Percentiles rank a stretch among this genome's conserved stretches.
phyloP scores from a whole-genome alignment of 1,140 invertebrate genomes.

The Anastrepha obliqua region DNA sequence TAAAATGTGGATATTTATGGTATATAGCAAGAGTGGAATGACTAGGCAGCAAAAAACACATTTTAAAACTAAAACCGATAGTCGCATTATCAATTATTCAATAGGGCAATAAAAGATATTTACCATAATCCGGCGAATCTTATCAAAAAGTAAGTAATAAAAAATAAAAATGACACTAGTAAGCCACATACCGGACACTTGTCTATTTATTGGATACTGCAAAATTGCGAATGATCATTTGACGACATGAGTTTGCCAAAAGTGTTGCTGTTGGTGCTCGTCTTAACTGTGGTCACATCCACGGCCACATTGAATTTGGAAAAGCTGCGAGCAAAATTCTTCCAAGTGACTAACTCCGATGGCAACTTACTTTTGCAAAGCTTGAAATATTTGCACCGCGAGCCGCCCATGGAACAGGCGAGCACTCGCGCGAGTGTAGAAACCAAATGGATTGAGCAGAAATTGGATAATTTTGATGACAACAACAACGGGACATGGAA shows the following conservation, averaged over 20 bases:
- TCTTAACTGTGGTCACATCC: neutral
- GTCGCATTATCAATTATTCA: too few species aligned
- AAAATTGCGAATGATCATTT: constrained; percentile 25
- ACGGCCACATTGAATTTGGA: constrained; percentile 7
- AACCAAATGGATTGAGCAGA: constrained; percentile 69
- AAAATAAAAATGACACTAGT: neutral
- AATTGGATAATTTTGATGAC: constrained; percentile 83
- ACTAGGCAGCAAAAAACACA: too few species aligned
- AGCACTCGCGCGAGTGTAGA: constrained; percentile 48
- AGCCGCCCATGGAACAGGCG: constrained; percentile 60
- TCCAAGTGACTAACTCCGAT: neutral
- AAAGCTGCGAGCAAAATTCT: constrained; percentile 2
- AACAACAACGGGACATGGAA: constrained; percentile 79
- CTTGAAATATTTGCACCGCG: constrained; percentile 63
- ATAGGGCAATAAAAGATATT: neutral
- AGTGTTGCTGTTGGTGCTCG: constrained; percentile 30
- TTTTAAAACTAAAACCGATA: too few species aligned
- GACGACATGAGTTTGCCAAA: constrained; percentile 35
- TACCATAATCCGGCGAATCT: neutral
- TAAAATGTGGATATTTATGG: too few species aligned
- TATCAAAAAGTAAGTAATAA: neutral
- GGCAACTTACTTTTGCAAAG: constrained; percentile 55
- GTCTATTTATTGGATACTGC: neutral
- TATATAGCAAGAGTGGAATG: too few species aligned
- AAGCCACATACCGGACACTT: neutral